These are phyloP conservation scores for Drosophila repleta DNA, from an alignment of 1,140 invertebrate genomes.

Conservation along the genomic window DNA sequence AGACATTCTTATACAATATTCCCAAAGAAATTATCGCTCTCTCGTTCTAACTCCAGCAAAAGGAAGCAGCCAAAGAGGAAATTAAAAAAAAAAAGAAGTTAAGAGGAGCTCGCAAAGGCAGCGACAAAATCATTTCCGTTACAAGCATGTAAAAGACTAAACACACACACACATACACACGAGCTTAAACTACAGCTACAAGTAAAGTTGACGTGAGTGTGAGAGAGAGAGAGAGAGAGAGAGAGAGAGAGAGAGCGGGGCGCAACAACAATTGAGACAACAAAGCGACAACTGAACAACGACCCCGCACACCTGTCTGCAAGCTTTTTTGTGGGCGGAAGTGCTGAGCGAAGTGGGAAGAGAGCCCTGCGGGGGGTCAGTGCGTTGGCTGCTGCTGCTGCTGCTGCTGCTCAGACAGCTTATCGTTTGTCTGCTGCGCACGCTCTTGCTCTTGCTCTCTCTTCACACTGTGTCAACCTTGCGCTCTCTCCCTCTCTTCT, in stretches of 20 bases:
- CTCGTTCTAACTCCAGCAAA: background rate
- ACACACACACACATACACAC: conserved; percentile 15
- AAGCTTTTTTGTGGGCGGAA: conserved; percentile 29
- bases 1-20: background rate
- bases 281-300: conserved; percentile 55
- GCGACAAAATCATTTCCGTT: conserved; percentile 67
- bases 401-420: conserved; percentile 68
- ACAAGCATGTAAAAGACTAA: conserved; percentile 55
- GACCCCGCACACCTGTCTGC: conserved; percentile 60
- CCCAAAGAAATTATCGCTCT: background rate
- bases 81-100: conserved; percentile 2
- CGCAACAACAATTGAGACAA: conserved; percentile 42
- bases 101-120: conserved; percentile 8
- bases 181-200: background rate
- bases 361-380: background rate
- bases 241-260: conserved; percentile 14
- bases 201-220: conserved; percentile 23
- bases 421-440: conserved; percentile 59
- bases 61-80: conserved; percentile 4
- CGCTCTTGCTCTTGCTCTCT: conserved; percentile 31
- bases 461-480: conserved; percentile 28
- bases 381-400: conserved; percentile 20
- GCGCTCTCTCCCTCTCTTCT: background rate
- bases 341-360: background rate
- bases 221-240: conserved; percentile 13